Evolutionary conservation across 1,140 invertebrate genomes (phyloP), one percentile per base, ranked within the genome.

Genomic region (Drosophila bifasciata): DNA sequence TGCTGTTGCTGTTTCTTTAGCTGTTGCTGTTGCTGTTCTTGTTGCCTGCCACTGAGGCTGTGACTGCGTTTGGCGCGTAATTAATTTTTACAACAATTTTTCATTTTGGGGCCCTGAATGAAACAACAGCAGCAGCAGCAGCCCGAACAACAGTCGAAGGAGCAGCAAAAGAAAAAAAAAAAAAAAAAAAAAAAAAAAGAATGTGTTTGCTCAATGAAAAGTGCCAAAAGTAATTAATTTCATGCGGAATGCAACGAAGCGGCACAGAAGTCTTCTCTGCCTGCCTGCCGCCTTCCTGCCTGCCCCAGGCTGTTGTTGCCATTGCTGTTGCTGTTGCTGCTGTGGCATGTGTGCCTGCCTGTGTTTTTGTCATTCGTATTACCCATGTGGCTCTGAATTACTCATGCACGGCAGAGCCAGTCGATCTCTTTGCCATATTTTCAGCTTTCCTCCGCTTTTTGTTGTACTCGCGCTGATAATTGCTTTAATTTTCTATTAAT

Each of bases 401-500:
- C 71, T 88, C 83, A 88, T 88, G 83, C 74, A 39, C 49, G 43
- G 68, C 48, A 48, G 57, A 39, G 40, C 52, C 60, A 73, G 72
- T 85, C 81, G 75, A 88, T 86, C 85, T 83, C 62, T 66, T 79
- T 79, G 72, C 76, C 79, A 81, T 77, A 81, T 76, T 79, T 79
- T 60, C 57, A 21, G 40, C 43, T 55, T 39, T 55, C n/a, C 36
- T 52, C 17, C 40, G 41, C 13, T 53, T 9, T 19, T 19, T 19
- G 41, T 53, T 45, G 32, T 16, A 53, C 61, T 66, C 60, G 28
- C 57, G 68, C 76, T 89, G 84, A 89, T 89, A 89, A 89, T 88
- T 88, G 79, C 84, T 85, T 88, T 84, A 89, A 89, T 88, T 88
- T 88, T 88, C 84, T 88, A 89, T 88, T 88, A 88, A 88, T 88